These are phyloP conservation scores for Salarias fasciatus DNA, from an alignment of 2,797 vertebrate genomes.

Conservation along the genomic window DNA sequence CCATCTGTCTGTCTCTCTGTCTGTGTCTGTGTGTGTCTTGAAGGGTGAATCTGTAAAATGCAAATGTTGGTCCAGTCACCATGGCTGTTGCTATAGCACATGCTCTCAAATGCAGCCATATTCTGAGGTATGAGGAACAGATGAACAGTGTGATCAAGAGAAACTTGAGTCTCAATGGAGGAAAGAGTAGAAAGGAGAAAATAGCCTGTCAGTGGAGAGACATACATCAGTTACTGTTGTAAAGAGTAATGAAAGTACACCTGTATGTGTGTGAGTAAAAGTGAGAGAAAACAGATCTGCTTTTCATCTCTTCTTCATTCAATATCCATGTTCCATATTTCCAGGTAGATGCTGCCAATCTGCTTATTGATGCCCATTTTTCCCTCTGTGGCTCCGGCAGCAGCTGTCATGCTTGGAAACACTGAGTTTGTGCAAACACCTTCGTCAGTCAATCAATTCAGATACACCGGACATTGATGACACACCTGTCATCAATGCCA, in stretches of 20 bases:
- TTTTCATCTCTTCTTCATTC: background rate
- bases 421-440: background rate
- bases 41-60: too few species aligned
- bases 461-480: background rate
- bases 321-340: conserved; percentile 11
- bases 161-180: background rate
- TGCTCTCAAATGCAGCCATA: background rate
- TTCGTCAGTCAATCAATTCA: background rate
- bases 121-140: background rate
- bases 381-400: conserved; percentile 6
- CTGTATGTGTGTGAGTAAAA: background rate
- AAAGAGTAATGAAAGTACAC: background rate
- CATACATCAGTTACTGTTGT: background rate
- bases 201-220: background rate
- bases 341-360: conserved; percentile 21
- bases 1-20: too few species aligned
- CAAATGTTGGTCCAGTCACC: too few species aligned
- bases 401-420: background rate
- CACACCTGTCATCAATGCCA: background rate
- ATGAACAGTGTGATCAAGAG: background rate
- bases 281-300: background rate
- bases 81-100: too few species aligned
- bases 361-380: conserved; percentile 24
- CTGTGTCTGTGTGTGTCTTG: too few species aligned
- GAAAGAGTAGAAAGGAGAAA: background rate